phyloP scores from a whole-genome alignment of 2,113 vertebrate species.

The Oncorhynchus kisutch region DNA sequence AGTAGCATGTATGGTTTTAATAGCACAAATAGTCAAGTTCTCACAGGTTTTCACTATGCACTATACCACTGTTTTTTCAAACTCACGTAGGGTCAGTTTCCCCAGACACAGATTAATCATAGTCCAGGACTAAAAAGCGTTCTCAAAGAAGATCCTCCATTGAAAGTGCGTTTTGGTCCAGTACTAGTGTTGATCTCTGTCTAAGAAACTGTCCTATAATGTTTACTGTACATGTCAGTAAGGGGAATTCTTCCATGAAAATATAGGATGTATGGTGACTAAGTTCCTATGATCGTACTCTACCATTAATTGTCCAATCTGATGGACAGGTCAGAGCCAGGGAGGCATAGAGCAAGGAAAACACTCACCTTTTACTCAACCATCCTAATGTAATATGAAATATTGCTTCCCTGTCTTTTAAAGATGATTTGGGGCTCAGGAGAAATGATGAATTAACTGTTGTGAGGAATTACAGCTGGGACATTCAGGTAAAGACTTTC shows the following conservation, averaged over 20 bases:
- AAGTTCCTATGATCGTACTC: conserved; percentile 17
- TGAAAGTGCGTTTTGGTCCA: background rate
- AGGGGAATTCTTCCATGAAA: too few relatives aligned
- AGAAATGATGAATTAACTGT: conserved; percentile 79
- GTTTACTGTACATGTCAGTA: too few relatives aligned
- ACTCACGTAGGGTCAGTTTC: too few relatives aligned
- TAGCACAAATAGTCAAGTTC: too few relatives aligned
- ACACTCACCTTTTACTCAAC: conserved; percentile 41
- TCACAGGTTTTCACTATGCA: too few relatives aligned
- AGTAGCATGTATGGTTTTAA: too few relatives aligned
- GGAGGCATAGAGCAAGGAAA: conserved; percentile 53
- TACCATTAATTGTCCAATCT: conserved; percentile 42
- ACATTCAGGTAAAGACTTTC: conserved; percentile 37
- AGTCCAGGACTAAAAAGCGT: too few relatives aligned
- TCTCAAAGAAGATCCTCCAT: too few relatives aligned
- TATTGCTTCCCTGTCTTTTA: conserved; percentile 64
- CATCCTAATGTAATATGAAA: conserved; percentile 75
- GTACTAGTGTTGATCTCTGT: background rate
- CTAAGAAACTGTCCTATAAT: too few relatives aligned
- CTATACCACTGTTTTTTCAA: too few relatives aligned
- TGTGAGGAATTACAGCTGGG: conserved; percentile 72
- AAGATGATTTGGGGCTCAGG: conserved; percentile 54
- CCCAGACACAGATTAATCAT: too few relatives aligned
- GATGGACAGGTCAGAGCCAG: conserved; percentile 66
- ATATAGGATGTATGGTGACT: background rate